These are phyloP conservation scores for Ceratina australensis DNA, from an alignment of 1,140 invertebrate genomes.

Conservation along the genomic window DNA sequence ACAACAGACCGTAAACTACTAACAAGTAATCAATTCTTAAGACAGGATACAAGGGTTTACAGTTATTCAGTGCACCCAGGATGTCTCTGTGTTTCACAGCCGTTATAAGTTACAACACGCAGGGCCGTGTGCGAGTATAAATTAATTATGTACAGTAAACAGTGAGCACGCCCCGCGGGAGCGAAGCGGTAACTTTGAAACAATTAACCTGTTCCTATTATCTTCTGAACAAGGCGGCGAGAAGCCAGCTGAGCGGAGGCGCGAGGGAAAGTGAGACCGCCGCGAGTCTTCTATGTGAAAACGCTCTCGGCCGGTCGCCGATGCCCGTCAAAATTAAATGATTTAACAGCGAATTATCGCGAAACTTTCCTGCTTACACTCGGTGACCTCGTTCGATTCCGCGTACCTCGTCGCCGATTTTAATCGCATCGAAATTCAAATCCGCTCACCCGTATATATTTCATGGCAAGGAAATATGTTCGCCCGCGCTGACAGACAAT, in stretches of 20 bases:
- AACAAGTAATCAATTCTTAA: constrained; percentile 11
- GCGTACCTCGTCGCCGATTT: neutral
- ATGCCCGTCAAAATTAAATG: constrained; percentile 49
- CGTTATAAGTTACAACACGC: constrained; percentile 62
- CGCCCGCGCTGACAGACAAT: neutral
- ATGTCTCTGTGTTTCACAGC: neutral
- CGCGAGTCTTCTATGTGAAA: constrained; percentile 20
- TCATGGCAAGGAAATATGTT: constrained; percentile 15
- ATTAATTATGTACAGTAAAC: constrained; percentile 70
- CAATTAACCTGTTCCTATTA: constrained; percentile 67
- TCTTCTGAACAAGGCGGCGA: constrained; percentile 45
- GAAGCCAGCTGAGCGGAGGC: constrained; percentile 9
- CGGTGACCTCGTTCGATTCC: constrained; percentile 21
- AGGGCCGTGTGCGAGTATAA: constrained; percentile 48
- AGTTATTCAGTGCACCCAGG: neutral
- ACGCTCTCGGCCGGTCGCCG: constrained; percentile 3
- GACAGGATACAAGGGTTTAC: neutral
- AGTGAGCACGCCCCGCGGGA: constrained; percentile 48
- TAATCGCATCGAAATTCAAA: constrained; percentile 2
- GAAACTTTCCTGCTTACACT: constrained; percentile 16
- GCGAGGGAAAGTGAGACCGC: neutral
- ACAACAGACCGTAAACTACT: too few species aligned
- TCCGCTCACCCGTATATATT: neutral
- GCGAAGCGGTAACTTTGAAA: constrained; percentile 64
- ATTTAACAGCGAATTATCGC: constrained; percentile 51